Evolutionary conservation across 2,888 invertebrate species (phyloP).

Genomic region (Anaspis maculata): DNA sequence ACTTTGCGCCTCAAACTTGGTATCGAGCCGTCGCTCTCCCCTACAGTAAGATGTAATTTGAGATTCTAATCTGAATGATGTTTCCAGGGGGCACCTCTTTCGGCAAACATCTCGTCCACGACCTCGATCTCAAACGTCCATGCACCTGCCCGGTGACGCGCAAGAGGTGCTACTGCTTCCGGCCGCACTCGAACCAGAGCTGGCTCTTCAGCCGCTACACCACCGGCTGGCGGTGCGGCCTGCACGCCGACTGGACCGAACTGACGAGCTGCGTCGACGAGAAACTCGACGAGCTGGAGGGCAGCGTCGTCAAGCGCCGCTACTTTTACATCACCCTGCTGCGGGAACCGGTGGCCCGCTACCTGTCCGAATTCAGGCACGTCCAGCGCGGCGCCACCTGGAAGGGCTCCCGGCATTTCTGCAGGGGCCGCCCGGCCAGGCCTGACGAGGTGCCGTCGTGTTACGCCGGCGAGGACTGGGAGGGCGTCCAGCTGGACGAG

Average conservation of each 20-base stretch:
- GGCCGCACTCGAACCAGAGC: constrained; percentile 85
- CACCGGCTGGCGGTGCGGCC: constrained; percentile 96
- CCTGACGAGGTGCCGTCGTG: constrained; percentile 78
- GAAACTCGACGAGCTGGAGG: constrained; percentile 86
- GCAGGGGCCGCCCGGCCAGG: constrained; percentile 67
- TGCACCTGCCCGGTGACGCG: constrained; percentile 86
- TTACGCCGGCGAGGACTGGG: constrained; percentile 71
- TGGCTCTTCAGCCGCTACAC: constrained; percentile 98
- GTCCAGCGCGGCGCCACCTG: constrained; percentile 95
- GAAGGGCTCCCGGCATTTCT: constrained; percentile 74
- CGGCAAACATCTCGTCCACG: constrained; percentile 91
- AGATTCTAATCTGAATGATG: no score
- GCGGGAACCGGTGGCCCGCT: constrained; percentile 86
- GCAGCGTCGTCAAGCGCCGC: constrained; percentile 47
- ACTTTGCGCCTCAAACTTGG: no score
- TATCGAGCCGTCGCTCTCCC: no score
- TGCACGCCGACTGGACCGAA: constrained; percentile 98
- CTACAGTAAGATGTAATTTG: no score
- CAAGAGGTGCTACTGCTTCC: constrained; percentile 87
- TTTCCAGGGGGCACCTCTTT: constrained; percentile 81
- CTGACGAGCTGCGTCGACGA: constrained; percentile 85
- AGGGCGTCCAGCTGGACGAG: constrained; percentile 81
- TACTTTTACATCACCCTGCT: constrained; percentile 96
- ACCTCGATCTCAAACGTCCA: constrained; percentile 85
- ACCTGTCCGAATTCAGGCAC: constrained; percentile 94